Base-by-base conservation (phyloP, 1,140 invertebrate genomes). In the Chymomyza costata region DNA sequence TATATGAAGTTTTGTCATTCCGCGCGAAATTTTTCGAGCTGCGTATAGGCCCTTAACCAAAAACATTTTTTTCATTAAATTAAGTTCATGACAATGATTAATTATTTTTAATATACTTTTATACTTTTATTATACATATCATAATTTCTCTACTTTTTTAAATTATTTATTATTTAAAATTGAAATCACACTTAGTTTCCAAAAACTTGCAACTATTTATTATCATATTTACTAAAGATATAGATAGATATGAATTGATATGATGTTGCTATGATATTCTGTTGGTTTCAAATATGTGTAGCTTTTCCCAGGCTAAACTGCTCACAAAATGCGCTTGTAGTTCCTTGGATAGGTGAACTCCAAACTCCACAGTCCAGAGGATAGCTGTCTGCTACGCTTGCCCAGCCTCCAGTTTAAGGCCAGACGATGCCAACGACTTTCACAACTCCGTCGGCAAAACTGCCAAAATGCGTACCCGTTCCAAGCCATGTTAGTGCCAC, bases 251-350 rank as follows among this genome's bases (percentile, higher is more conserved):
- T 80, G 73, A 63, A 41, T 81, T 80, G 73, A 80, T 80, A 80
- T 80, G 73, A 81, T 81, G 74, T 80, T 80, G 74, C 73, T 73
- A 80, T 80, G 73, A 80, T 80, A 80, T 80, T 80, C 74, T 68
- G 81, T 73, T 68, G 73, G 73, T 80, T 80, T 14, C 53, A 80
- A 18, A n/a, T n/a, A n/a, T n/a, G n/a, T n/a, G n/a, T n/a, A n/a
- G n/a, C n/a, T n/a, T n/a, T n/a, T n/a, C n/a, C 3, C 17, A n/a
- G 10, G 17, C 40, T 67, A 78, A 6, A n/a, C 17, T 6, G 10
- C 18, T 44, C 64, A 78, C 3, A 51, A 48, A 19, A 78, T 78
- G 35, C 71, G 46, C 15, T 60, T 62, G 51, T 76, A 76, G 14
- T 54, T 46, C 10, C 54, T 49, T 44, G 48, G 58, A 19, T 48